Base-by-base conservation (phyloP, 2,888 invertebrate species). In the Drosophila formosana region DNA sequence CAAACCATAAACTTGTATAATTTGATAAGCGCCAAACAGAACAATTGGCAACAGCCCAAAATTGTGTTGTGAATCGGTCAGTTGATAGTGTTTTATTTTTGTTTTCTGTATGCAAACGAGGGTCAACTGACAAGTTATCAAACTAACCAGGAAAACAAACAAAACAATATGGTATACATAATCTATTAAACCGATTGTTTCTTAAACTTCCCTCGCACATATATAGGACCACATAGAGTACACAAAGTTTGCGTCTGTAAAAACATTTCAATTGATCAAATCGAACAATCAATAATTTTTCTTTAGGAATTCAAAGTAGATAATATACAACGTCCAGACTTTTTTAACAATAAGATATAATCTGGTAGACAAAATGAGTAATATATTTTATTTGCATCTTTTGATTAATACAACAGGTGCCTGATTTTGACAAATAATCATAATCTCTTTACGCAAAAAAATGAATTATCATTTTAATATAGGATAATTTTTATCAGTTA, bases 1-100 rank as follows among this genome's bases (percentile, higher is more conserved):
- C 79, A 78, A 64, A 62, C 62, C 78, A 63, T 83, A 83, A 81
- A 66, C 55, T 66, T 72, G 62, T 73, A 63, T 63, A 61, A 64
- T 55, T 56, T 66, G 72, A 72, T 72, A 80, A 73, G 73, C 45
- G 30, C 6, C 46, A 30, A 47, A 13, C 61, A 57, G 30, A 80
- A 83, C 88, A 63, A 80, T 72, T 82, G 72, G 76, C 82, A 82
- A 88, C 82, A 78, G 79, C 39, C 49, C 32, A 66, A 68, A 64
- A 47, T 72, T 55, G 39, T 52, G 23, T 51, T 45, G 47, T 34
- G 45, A 51, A 56, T 63, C 47, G 60, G 45, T 58, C 67, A 78
- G 25, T 78, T 56, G 57, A 47, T 37, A 37, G 34, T 2, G 18
- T 45, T 45, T 43, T 25, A 1, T 52, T 28, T 55, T 41, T 9